phyloP scores from a whole-genome alignment of 2,888 invertebrate species.

The Uropetala carovei region DNA sequence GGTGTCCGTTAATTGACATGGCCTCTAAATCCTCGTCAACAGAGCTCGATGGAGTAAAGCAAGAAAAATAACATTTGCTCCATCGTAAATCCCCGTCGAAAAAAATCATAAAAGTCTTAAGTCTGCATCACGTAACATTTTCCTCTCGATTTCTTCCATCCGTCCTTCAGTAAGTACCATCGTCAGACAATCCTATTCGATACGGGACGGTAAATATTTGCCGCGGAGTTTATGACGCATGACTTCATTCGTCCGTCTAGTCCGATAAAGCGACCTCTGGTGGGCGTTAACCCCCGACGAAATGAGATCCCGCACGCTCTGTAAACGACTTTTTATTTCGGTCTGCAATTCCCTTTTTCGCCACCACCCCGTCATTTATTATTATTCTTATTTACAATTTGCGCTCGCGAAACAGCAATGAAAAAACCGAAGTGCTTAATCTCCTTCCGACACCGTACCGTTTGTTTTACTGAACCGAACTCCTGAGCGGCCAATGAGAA shows the following conservation, averaged over 20 bases:
- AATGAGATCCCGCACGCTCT: background rate
- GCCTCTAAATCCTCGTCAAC: background rate
- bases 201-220: too few relatives aligned
- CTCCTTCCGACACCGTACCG: background rate
- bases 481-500: background rate
- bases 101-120: too few relatives aligned
- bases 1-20: background rate
- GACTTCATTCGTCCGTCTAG: background rate
- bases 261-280: background rate
- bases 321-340: background rate
- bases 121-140: too few relatives aligned
- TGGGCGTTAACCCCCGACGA: slow-evolving; percentile 9
- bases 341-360: background rate
- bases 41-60: background rate
- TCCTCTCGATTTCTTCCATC: too few relatives aligned
- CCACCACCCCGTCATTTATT: background rate
- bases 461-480: background rate
- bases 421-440: background rate
- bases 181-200: too few relatives aligned
- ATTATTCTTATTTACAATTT: background rate
- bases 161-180: too few relatives aligned
- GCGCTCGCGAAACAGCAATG: background rate
- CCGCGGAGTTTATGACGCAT: background rate
- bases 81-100: too few relatives aligned
- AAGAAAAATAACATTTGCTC: background rate